These are phyloP conservation scores for Andrena marginata DNA, from an alignment of 2,888 invertebrate genomes.

Conservation along the genomic window DNA sequence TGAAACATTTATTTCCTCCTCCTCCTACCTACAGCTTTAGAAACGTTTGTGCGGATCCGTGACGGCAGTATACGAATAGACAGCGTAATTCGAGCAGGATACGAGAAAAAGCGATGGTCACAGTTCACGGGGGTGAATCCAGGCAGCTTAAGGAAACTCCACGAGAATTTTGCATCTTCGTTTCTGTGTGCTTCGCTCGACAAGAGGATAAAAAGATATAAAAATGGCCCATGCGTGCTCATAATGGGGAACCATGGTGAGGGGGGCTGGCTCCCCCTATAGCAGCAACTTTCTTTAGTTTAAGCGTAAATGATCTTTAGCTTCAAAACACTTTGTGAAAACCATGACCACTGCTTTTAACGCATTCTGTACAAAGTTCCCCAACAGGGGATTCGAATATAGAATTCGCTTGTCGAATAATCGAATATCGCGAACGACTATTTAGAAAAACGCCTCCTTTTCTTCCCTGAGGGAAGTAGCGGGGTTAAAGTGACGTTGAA, in stretches of 20 bases:
- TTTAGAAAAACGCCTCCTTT: neutral
- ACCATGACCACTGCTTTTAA: neutral
- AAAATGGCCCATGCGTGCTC: neutral
- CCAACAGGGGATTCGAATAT: slow-evolving; percentile 28
- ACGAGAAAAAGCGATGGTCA: neutral
- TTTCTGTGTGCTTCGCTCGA: neutral
- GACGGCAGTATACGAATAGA: slow-evolving; percentile 64
- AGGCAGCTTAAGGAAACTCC: neutral
- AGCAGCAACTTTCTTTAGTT: neutral
- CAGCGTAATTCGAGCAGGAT: slow-evolving; percentile 37
- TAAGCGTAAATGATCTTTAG: neutral
- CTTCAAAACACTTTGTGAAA: neutral
- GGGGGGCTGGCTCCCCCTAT: neutral
- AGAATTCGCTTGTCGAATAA: slow-evolving; percentile 9
- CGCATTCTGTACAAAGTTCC: neutral
- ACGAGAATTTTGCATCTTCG: no score
- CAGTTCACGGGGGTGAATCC: neutral
- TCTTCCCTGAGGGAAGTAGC: neutral
- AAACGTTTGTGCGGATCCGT: slow-evolving; percentile 62
- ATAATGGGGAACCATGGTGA: neutral
- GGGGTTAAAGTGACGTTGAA: neutral
- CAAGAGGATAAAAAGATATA: neutral
- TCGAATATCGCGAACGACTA: neutral
- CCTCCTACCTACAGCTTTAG: slow-evolving; percentile 21
- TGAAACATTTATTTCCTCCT: slow-evolving; percentile 5